Base-by-base conservation (phyloP, 2,888 invertebrate species). In the Caenorhabditis angaria region DNA sequence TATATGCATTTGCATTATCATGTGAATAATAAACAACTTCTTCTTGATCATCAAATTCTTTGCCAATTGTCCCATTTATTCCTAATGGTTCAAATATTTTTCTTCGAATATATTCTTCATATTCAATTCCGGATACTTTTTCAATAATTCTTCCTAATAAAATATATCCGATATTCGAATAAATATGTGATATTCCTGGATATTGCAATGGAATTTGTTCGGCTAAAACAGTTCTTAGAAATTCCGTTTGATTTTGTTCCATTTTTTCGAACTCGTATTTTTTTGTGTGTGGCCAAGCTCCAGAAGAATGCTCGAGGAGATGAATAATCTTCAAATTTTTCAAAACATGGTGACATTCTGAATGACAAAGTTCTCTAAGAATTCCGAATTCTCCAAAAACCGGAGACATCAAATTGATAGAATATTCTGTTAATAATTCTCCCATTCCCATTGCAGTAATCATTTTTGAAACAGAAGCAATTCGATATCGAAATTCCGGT, bases 1-100 rank as follows among this genome's bases (percentile, higher is more conserved):
- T 76, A 69, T 82, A 82, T 12, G 81, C 78, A 56, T 80, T 81
- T 10, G 82, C 82, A 59, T 82, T 82, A 63, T 81, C 82, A 29
- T 81, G 81, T 2, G 82, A 82, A 59, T 82, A 82, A 54, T 82
- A 82, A 25, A 70, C 65, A 22, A 72, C 71, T 59, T 72, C 72
- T 20, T 58, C 32, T 1, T 20, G 22, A 25, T 59, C 12, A 25
- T 73, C 55, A 1, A 59, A 61, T 28, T 73, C 68, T 50, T 65
- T 65, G 20, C 79, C 80, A 48, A 81, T 70, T 10, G 64, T 71
- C 14, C 69, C 81, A 57, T 68, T 64, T n/a, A 81, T 75, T 20
- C 68, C 69, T 1, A 78, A 51, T 12, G 76, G 74, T 6, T 61
- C 25, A 24, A 81, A 61, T 0, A 81, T 58, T 14, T 61, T 62